These are phyloP conservation scores for Stigmatopora nigra DNA, from an alignment of 2,113 vertebrate genomes.

Conservation along the genomic window DNA sequence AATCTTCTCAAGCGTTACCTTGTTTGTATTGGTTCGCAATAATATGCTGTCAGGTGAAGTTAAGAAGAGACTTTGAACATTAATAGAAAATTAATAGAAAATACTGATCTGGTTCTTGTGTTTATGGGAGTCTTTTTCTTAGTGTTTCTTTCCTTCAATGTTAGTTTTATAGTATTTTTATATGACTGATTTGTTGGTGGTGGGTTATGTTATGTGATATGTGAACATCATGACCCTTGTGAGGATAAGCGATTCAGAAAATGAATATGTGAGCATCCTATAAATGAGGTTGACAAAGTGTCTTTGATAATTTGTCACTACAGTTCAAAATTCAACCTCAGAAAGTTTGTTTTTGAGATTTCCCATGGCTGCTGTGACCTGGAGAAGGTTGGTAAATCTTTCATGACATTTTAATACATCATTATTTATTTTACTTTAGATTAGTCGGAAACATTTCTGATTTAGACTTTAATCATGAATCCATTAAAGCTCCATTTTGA, in stretches of 20 bases:
- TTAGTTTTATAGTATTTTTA: neutral
- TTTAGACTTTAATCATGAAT: neutral
- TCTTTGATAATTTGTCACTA: neutral
- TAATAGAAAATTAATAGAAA: too few species aligned
- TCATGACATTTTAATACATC: neutral
- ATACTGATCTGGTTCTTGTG: too few species aligned
- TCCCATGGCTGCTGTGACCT: conserved; percentile 1
- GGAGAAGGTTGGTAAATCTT: neutral
- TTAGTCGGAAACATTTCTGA: neutral
- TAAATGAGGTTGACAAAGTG: neutral
- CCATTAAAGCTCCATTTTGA: neutral
- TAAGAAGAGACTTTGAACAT: too few species aligned
- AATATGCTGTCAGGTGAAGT: too few species aligned
- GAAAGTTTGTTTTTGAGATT: neutral
- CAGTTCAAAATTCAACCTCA: neutral
- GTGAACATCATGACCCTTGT: too few species aligned
- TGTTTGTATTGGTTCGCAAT: neutral
- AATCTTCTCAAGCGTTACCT: neutral
- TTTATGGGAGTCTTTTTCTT: too few species aligned
- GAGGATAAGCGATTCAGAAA: too few species aligned
- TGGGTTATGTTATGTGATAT: neutral
- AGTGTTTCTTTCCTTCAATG: too few species aligned
- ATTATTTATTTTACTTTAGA: neutral
- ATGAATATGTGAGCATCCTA: neutral
- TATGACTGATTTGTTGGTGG: neutral